Conservation (phyloP, 2,888 invertebrate genomes). For the Seira ritae region DNA sequence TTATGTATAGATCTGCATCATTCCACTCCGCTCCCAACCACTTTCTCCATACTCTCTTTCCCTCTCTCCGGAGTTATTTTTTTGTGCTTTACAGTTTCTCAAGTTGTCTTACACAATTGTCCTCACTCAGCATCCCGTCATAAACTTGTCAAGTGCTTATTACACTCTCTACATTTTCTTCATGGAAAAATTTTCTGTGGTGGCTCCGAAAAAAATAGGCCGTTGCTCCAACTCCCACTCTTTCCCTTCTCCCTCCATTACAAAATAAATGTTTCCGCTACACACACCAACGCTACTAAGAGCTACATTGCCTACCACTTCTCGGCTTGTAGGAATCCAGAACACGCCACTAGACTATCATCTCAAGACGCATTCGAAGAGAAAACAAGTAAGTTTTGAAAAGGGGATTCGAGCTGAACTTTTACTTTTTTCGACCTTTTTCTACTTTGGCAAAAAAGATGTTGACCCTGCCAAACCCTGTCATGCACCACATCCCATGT, state of each 20-base stretch:
- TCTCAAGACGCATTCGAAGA: background rate
- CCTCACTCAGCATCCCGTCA: background rate
- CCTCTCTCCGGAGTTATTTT: too few species aligned
- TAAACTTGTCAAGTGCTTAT: slow-evolving; percentile 30
- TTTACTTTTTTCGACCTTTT: background rate
- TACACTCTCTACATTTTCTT: slow-evolving; percentile 8
- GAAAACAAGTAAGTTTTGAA: background rate
- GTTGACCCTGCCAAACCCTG: slow-evolving; percentile 38
- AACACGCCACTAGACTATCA: background rate
- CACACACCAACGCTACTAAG: background rate
- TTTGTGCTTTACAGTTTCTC: background rate
- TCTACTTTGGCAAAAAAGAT: background rate
- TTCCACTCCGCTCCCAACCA: too few species aligned
- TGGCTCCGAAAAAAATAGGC: too few species aligned
- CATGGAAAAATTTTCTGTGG: too few species aligned
- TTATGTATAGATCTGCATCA: too few species aligned
- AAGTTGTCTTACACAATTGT: slow-evolving; percentile 7
- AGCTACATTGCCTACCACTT: background rate
- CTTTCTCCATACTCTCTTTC: too few species aligned
- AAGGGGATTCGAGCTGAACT: background rate
- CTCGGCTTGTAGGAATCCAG: background rate
- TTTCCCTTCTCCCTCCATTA: slow-evolving; percentile 13
- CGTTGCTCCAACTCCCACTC: background rate
- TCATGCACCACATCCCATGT: background rate
- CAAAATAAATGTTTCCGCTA: slow-evolving; percentile 49